Base-by-base conservation (phyloP, 2,888 invertebrate species). In the Amorpha juglandis region DNA sequence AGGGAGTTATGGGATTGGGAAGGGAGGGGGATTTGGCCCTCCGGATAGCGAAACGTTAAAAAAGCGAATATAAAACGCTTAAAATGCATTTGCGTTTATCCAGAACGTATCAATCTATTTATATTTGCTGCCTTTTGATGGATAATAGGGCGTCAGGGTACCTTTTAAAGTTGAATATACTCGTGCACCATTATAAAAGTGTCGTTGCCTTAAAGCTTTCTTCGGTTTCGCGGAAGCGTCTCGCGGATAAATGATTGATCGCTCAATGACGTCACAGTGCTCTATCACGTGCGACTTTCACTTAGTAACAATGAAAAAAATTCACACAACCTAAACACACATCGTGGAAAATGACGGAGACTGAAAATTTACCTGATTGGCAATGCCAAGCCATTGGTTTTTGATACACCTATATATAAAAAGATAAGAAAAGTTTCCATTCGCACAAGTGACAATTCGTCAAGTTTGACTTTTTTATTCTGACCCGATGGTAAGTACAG, bases 171-270 rank as follows among this genome's bases (percentile, higher is more conserved):
- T 86, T 80, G 80, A 78, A 88, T 91, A 90, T 88, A 88, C 91
- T 87, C 81, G 89, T 89, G 84, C 91, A 91, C 90, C 88, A 91
- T 92, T 91, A 91, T 89, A 80, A 87, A 84, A 84, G 84, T 83
- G 87, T 83, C 83, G 83, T 83, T 81, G 87, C 85, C 83, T 88
- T 91, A 91, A 81, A 92, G 92, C 90, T 89, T 92, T 92, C 84
- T 84, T 81, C 80, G 86, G 89, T 91, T 88, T 82, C 81, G 85
- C 81, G 78, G 81, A 80, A 87, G 83, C 85, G 84, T 80, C 79
- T 84, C 82, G 79, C 79, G 87, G 88, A 89, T 92, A 89, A 89
- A 92, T 92, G 92, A 92, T 92, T 91, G 92, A 92, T 92, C 86
- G 80, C 71, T 62, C 70, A 68, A 74, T 74, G 76, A 76, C 82